phyloP scores from a whole-genome alignment of 2,888 invertebrate genomes.

The Folsomia candida region DNA sequence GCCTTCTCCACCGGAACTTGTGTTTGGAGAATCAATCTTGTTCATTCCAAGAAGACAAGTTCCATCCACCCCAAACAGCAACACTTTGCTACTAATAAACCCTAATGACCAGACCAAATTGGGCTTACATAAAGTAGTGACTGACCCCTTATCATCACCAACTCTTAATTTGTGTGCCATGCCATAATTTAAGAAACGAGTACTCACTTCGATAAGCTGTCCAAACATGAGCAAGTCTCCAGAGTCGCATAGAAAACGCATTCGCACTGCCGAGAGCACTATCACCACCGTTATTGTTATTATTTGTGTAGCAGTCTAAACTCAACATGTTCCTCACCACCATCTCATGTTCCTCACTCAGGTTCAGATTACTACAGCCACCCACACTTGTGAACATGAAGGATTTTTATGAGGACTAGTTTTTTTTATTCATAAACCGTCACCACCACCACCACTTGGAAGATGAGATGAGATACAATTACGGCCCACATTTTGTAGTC shows the following conservation, averaged over 20 bases:
- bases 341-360: slow-evolving; percentile 46
- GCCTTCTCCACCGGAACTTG: neutral
- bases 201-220: slow-evolving; percentile 51
- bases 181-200: too few relatives aligned
- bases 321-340: slow-evolving; percentile 51
- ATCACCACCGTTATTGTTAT: slow-evolving; percentile 28
- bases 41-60: neutral
- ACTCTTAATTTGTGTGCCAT: neutral
- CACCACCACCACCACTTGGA: neutral
- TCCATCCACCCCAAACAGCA: neutral
- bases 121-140: too few relatives aligned
- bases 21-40: neutral
- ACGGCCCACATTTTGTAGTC: too few relatives aligned
- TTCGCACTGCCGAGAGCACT: slow-evolving; percentile 29
- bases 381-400: neutral
- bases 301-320: slow-evolving; percentile 49
- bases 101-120: too few relatives aligned
- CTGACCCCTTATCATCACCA: neutral
- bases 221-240: slow-evolving; percentile 51
- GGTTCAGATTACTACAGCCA: neutral
- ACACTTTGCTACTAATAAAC: too few relatives aligned
- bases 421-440: neutral
- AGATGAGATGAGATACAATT: too few relatives aligned
- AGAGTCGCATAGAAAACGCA: slow-evolving; percentile 51
- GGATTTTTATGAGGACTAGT: neutral